Percentiles rank a stretch among this genome's conserved stretches.
phyloP scores from a whole-genome alignment of 2,113 vertebrate genomes.

The Hyaena hyaena region DNA sequence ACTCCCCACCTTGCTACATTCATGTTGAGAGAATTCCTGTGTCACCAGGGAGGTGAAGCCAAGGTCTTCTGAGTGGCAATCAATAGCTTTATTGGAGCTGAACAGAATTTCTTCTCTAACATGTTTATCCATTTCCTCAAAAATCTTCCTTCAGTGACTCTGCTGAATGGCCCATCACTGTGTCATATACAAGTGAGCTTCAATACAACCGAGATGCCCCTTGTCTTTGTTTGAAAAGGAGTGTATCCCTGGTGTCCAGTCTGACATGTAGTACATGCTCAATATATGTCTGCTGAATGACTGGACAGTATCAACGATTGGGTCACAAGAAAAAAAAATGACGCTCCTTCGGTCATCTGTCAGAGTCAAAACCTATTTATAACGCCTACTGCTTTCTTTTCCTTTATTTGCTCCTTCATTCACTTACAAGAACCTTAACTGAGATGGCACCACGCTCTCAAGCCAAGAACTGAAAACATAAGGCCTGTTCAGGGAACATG shows the following conservation, averaged over 20 bases:
- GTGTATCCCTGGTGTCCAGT: not conserved
- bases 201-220: not conserved
- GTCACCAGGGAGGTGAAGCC: not conserved
- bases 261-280: not conserved
- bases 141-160: not conserved
- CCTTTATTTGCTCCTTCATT: not conserved
- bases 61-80: not conserved
- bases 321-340: not conserved
- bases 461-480: not conserved
- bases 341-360: not conserved
- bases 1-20: not conserved
- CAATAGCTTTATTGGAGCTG: not conserved
- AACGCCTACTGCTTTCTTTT: not conserved
- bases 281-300: not conserved
- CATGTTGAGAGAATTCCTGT: not conserved
- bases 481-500: not conserved
- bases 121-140: not conserved
- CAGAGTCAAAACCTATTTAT: not conserved
- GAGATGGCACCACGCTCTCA: not conserved
- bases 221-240: conserved; percentile 29
- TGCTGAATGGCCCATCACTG: not conserved
- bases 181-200: not conserved
- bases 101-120: not conserved
- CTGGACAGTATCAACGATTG: not conserved
- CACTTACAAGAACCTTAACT: not conserved